Evolutionary conservation across 2,797 vertebrate genomes (phyloP).

Genomic region (Urosaurus nigricauda): DNA sequence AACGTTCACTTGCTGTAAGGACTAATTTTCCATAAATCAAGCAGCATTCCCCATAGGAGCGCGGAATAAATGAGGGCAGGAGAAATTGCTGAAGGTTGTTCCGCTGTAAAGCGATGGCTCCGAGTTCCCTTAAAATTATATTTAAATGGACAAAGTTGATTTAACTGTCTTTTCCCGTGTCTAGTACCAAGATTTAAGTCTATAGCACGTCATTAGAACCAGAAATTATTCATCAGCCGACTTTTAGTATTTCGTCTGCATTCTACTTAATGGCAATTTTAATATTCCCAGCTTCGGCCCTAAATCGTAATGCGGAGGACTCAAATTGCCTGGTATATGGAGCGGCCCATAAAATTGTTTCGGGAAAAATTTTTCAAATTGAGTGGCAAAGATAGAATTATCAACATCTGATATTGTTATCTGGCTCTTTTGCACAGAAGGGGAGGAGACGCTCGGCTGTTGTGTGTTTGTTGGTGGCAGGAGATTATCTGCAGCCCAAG

Average conservation of each 20-base stretch:
- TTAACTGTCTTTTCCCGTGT: constrained; percentile 79
- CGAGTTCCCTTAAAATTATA: constrained; percentile 81
- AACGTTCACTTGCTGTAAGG: constrained; percentile 78
- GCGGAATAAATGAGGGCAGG: constrained; percentile 80
- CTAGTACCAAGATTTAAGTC: constrained; percentile 79
- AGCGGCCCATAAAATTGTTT: constrained; percentile 70
- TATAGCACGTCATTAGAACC: constrained; percentile 74
- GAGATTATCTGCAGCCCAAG: not conserved
- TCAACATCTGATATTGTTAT: constrained; percentile 38
- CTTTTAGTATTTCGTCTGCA: constrained; percentile 71
- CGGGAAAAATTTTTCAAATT: constrained; percentile 70
- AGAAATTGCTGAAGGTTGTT: constrained; percentile 81
- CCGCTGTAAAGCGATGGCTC: constrained; percentile 78
- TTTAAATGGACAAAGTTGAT: constrained; percentile 83
- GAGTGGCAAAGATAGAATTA: constrained; percentile 52
- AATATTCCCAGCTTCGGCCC: constrained; percentile 73
- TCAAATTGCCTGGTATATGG: constrained; percentile 65
- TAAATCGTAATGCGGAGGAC: constrained; percentile 64
- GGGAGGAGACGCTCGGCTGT: not conserved
- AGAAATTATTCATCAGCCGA: constrained; percentile 78
- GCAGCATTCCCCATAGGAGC: constrained; percentile 72
- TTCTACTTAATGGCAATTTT: constrained; percentile 74
- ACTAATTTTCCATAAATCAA: constrained; percentile 84
- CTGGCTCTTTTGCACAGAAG: not conserved
- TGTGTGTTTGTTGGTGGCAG: not conserved